These are phyloP conservation scores for Lycaena phlaeas DNA, from an alignment of 2,888 invertebrate genomes.

Conservation along the genomic window DNA sequence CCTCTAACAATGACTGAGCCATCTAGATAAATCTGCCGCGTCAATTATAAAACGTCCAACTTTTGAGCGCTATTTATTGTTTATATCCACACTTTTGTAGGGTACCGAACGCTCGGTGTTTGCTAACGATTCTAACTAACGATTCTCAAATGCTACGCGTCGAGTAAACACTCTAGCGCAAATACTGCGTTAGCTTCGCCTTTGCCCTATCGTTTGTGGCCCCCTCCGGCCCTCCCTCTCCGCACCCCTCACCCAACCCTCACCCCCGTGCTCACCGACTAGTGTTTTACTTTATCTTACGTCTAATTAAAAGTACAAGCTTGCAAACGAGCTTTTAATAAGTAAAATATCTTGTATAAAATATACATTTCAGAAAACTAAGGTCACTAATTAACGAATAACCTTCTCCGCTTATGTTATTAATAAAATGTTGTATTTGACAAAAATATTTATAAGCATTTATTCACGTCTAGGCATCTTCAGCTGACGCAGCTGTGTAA, in stretches of 20 bases:
- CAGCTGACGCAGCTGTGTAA: conserved; percentile 56
- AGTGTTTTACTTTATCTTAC: conserved; percentile 38
- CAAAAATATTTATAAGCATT: conserved; percentile 3
- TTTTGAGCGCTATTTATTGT: conserved; percentile 63
- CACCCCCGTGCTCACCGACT: conserved; percentile 18
- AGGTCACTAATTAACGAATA: conserved; percentile 1
- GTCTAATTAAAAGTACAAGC: conserved; percentile 61
- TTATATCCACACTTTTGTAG: conserved; percentile 55
- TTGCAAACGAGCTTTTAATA: conserved; percentile 33
- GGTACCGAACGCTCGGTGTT: conserved; percentile 58
- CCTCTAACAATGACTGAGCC: conserved; percentile 68
- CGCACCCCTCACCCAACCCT: conserved; percentile 14
- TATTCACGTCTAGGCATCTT: no score
- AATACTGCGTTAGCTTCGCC: conserved; percentile 41
- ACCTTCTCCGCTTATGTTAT: no score
- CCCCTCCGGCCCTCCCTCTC: conserved; percentile 20
- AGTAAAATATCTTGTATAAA: conserved; percentile 2
- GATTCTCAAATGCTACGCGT: conserved; percentile 68
- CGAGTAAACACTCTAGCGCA: conserved; percentile 56
- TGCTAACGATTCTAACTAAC: conserved; percentile 63
- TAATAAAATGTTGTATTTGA: not conserved
- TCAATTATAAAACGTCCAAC: conserved; percentile 66
- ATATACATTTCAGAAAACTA: no score
- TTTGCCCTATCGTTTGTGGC: conserved; percentile 25
- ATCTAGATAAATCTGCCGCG: conserved; percentile 64